Percentiles rank a stretch among this genome's conserved stretches.
phyloP scores from a whole-genome alignment of 1,140 invertebrate genomes.

The Macrostomum lignano region DNA sequence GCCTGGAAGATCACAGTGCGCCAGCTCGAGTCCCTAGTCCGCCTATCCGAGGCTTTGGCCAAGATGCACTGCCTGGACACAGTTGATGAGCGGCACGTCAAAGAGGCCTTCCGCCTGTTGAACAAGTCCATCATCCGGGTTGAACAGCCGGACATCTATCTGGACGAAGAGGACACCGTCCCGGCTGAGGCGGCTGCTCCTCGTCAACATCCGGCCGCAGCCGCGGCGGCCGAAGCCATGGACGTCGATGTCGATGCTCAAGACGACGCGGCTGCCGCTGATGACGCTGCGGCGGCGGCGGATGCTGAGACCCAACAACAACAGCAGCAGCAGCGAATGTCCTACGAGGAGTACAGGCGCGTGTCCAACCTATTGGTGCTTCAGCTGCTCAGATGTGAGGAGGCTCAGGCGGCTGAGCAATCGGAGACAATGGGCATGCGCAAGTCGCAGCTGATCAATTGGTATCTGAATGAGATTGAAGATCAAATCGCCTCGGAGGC shows the following conservation, averaged over 20 bases:
- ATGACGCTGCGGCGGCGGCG: too few species aligned
- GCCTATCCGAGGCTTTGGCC: slow-evolving; percentile 77
- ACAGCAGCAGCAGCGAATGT: too few species aligned
- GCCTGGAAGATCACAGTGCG: slow-evolving; percentile 81
- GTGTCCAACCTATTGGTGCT: slow-evolving; percentile 64
- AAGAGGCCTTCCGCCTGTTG: slow-evolving; percentile 67
- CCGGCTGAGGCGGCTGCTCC: too few species aligned
- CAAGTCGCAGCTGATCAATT: slow-evolving; percentile 55
- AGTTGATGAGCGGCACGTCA: slow-evolving; percentile 46
- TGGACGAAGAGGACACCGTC: slow-evolving; percentile 43
- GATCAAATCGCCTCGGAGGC: slow-evolving; percentile 62
- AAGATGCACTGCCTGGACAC: slow-evolving; percentile 69
- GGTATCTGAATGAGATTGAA: slow-evolving; percentile 70
- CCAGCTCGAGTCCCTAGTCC: slow-evolving; percentile 86
- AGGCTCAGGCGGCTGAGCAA: slow-evolving; percentile 26
- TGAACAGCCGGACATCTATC: slow-evolving; percentile 77
- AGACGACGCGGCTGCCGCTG: too few species aligned
- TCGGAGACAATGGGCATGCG: slow-evolving; percentile 34
- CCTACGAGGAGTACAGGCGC: slow-evolving; percentile 72
- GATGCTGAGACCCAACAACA: too few species aligned
- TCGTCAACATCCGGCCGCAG: too few species aligned
- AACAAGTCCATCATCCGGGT: slow-evolving; percentile 92
- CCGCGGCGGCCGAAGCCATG: slow-evolving; percentile 20
- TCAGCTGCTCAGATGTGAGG: slow-evolving; percentile 61
- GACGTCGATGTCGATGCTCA: slow-evolving; percentile 9